Percentiles rank a stretch among this genome's conserved stretches.
These are phyloP conservation scores for Pyrgus malvae DNA, from an alignment of 2,888 invertebrate genomes.

Conservation along the genomic window DNA sequence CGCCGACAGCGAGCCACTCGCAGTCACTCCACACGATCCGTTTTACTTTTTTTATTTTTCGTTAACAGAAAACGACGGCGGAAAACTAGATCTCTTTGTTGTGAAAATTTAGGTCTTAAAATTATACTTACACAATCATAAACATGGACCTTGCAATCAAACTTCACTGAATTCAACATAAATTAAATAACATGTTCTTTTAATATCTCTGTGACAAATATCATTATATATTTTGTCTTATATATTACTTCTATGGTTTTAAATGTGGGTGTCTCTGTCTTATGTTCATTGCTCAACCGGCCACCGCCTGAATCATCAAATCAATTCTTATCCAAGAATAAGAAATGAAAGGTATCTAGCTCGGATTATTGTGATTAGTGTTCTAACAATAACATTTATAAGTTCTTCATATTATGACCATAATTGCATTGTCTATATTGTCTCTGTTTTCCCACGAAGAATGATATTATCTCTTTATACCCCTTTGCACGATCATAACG, in stretches of 20 bases:
- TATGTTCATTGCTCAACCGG: conserved; percentile 20
- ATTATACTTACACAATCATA: too few relatives aligned
- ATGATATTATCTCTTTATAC: neutral
- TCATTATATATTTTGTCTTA: neutral
- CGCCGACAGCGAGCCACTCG: conserved; percentile 41
- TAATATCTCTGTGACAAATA: neutral
- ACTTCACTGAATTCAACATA: too few relatives aligned
- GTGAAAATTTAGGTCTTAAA: neutral
- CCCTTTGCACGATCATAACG: neutral
- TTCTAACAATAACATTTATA: conserved; percentile 24
- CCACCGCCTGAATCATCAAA: conserved; percentile 43
- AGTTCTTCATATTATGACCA: neutral
- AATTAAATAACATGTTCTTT: too few relatives aligned
- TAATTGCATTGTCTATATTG: neutral
- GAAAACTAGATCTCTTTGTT: neutral
- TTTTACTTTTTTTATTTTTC: conserved; percentile 27
- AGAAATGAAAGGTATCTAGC: conserved; percentile 63
- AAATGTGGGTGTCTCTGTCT: conserved; percentile 35
- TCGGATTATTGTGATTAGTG: conserved; percentile 37
- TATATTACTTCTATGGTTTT: conserved; percentile 2
- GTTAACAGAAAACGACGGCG: conserved; percentile 18
- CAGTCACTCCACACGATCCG: conserved; percentile 26
- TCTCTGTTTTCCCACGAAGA: neutral
- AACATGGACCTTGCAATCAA: too few relatives aligned
- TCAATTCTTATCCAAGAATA: conserved; percentile 48